Percentiles rank a stretch among this genome's conserved stretches.
These are phyloP conservation scores for Cremastobaeus sp. DNA, from an alignment of 2,888 invertebrate genomes.

Conservation along the genomic window DNA sequence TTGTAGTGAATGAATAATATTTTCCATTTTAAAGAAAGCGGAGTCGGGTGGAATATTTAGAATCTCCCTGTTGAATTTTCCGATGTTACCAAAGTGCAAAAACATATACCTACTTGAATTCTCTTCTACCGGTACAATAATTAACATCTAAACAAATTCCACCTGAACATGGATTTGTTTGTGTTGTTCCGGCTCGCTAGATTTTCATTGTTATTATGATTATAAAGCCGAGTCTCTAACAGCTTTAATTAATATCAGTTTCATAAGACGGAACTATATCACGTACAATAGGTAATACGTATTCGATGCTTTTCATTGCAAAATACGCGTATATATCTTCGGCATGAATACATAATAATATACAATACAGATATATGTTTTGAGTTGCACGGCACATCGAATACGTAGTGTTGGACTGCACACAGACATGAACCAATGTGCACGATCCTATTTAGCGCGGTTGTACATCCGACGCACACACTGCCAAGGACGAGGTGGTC, in stretches of 20 bases:
- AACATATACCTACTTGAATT: too few relatives aligned
- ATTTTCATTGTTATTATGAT: too few relatives aligned
- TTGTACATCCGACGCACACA: slow-evolving; percentile 58
- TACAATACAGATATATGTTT: slow-evolving; percentile 45
- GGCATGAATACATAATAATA: slow-evolving; percentile 36
- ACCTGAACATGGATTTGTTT: too few relatives aligned
- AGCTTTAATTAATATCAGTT: slow-evolving; percentile 38
- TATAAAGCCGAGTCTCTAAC: too few relatives aligned
- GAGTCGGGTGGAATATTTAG: too few relatives aligned
- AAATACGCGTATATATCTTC: slow-evolving; percentile 18
- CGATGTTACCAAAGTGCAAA: too few relatives aligned
- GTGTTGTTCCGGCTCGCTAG: too few relatives aligned
- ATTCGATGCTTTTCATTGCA: slow-evolving; percentile 23
- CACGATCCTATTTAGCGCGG: slow-evolving; percentile 50
- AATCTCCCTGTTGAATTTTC: too few relatives aligned
- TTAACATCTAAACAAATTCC: too few relatives aligned
- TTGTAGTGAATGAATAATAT: too few relatives aligned
- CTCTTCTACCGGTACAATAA: too few relatives aligned
- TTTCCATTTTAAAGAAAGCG: too few relatives aligned
- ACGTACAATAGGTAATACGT: slow-evolving; percentile 37
- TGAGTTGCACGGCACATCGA: slow-evolving; percentile 47
- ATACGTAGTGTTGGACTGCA: slow-evolving; percentile 47
- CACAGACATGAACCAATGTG: slow-evolving; percentile 54
- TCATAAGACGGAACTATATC: slow-evolving; percentile 35
- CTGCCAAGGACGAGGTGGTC: slow-evolving; percentile 62